Evolutionary conservation across 2,113 vertebrate species (phyloP).

Genomic region (Menura novaehollandiae): DNA sequence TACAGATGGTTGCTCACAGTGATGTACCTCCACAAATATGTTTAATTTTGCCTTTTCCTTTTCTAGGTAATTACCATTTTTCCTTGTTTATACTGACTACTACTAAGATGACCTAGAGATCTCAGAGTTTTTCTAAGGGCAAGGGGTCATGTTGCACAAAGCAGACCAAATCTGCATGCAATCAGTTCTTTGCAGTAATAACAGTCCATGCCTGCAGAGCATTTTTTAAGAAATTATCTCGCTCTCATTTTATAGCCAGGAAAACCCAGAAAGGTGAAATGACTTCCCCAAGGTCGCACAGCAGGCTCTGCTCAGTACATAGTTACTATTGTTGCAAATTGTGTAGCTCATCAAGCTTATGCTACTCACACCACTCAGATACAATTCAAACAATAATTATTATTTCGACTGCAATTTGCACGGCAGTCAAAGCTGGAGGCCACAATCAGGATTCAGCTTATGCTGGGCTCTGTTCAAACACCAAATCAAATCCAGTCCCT

Average conservation of each 20-base stretch:
- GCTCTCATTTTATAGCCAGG: background rate
- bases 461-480: background rate
- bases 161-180: background rate
- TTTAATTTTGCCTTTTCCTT: slow-evolving; percentile 9
- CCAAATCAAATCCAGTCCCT: background rate
- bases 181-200: background rate
- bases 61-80: background rate
- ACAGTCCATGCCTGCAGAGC: background rate
- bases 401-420: slow-evolving; percentile 9
- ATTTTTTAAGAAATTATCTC: slow-evolving; percentile 8
- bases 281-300: slow-evolving; percentile 11
- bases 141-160: background rate
- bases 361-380: slow-evolving; percentile 20
- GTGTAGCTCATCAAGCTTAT: slow-evolving; percentile 5
- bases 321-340: background rate
- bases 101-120: background rate
- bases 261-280: slow-evolving; percentile 23
- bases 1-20: slow-evolving; percentile 25
- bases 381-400: slow-evolving; percentile 47
- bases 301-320: slow-evolving; percentile 2
- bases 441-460: background rate
- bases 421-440: background rate
- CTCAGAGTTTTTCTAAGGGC: background rate
- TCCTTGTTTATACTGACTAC: background rate
- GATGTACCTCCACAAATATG: slow-evolving; percentile 35